These are phyloP conservation scores for Prietella phreatophila DNA, from an alignment of 2,113 vertebrate genomes.

Conservation along the genomic window DNA sequence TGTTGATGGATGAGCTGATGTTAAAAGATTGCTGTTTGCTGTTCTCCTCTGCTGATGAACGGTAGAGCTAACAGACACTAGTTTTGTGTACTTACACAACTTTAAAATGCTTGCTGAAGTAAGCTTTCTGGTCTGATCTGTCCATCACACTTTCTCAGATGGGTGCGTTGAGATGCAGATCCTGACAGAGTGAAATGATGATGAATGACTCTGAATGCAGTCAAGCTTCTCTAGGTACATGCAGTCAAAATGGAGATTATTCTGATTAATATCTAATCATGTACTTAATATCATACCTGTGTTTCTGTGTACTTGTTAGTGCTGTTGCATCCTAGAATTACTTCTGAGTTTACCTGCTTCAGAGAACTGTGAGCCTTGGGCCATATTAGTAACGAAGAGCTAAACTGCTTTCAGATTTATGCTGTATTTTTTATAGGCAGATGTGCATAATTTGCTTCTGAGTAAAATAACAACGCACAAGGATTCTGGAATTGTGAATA, in stretches of 20 bases:
- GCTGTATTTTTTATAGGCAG: neutral
- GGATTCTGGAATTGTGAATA: neutral
- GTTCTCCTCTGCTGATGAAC: neutral
- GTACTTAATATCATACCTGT: neutral
- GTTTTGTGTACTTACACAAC: neutral
- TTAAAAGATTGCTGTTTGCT: neutral
- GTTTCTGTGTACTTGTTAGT: neutral
- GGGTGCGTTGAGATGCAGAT: neutral
- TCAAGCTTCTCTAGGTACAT: neutral
- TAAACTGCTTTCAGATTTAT: neutral
- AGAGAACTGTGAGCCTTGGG: neutral
- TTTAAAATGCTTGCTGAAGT: neutral
- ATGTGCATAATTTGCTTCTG: neutral
- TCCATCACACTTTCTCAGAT: conserved; percentile 12
- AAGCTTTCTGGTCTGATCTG: conserved; percentile 14
- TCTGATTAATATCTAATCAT: conserved; percentile 16
- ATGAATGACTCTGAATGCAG: conserved; percentile 12
- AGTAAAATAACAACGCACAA: neutral
- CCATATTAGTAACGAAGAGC: neutral
- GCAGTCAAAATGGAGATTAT: neutral
- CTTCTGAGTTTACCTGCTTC: neutral
- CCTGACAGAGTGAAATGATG: conserved; percentile 16
- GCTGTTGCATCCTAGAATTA: neutral
- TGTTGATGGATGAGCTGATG: neutral
- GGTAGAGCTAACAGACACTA: neutral